Evolutionary conservation across 2,888 invertebrate genomes (phyloP).

Genomic region (Cephus rjabovi): DNA sequence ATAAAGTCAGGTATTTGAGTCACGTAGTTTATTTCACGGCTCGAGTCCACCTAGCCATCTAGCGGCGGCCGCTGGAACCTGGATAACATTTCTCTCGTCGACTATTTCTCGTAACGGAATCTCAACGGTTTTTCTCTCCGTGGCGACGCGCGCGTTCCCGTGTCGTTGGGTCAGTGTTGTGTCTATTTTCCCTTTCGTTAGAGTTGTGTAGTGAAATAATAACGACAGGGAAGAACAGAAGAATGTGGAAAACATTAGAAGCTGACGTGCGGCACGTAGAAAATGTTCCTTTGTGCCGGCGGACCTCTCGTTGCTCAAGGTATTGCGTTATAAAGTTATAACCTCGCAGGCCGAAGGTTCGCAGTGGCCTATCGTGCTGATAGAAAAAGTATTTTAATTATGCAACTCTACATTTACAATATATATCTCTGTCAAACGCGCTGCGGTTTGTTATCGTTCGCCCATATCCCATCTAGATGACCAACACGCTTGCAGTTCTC

Average conservation of each 20-base stretch:
- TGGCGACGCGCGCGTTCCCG: background rate
- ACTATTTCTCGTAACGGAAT: background rate
- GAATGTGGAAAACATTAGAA: background rate
- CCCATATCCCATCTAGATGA: background rate
- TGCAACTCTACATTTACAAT: background rate
- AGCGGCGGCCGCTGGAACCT: background rate
- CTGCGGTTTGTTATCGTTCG: background rate
- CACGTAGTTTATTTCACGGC: too few species aligned
- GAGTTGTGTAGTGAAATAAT: background rate
- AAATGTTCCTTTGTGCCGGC: background rate
- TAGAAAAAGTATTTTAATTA: background rate
- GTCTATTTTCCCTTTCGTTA: background rate
- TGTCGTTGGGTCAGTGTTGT: background rate
- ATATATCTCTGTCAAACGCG: background rate
- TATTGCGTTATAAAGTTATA: background rate
- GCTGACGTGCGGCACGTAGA: background rate
- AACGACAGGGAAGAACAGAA: background rate
- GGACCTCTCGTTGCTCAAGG: background rate
- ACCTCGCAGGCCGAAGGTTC: background rate
- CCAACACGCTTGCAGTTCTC: background rate
- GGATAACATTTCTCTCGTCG: background rate
- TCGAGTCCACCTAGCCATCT: background rate
- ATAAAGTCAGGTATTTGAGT: too few species aligned
- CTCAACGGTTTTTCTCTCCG: background rate
- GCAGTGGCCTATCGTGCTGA: background rate